These are phyloP conservation scores for Pavo muticus DNA, from an alignment of 2,113 vertebrate species.

Conservation along the genomic window DNA sequence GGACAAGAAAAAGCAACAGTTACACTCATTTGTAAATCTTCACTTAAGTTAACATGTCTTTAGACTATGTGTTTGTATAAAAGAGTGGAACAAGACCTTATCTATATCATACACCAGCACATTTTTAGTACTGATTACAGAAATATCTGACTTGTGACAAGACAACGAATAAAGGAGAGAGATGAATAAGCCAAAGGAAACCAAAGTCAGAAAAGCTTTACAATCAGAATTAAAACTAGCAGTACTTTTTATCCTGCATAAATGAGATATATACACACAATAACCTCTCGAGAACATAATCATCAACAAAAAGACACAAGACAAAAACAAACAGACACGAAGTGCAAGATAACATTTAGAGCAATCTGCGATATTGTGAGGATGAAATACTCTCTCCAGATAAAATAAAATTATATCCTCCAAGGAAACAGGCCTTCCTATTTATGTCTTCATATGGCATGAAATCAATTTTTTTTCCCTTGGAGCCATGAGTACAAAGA, in stretches of 20 bases:
- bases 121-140: not conserved
- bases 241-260: not conserved
- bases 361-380: conserved; percentile 3
- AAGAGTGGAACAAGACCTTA: not conserved
- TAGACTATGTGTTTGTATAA: not conserved
- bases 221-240: conserved; percentile 43
- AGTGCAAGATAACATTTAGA: conserved; percentile 44
- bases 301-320: conserved; percentile 23
- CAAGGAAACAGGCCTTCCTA: conserved; percentile 51
- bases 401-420: conserved; percentile 49
- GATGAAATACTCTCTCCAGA: conserved; percentile 25
- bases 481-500: not conserved
- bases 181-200: conserved; percentile 22
- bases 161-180: not conserved
- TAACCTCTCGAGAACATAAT: not conserved
- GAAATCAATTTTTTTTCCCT: conserved; percentile 17
- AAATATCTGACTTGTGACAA: not conserved
- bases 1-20: not conserved
- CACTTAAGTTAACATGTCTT: not conserved
- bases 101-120: not conserved
- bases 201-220: not conserved
- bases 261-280: conserved; percentile 19
- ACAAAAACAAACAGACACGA: conserved; percentile 18
- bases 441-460: conserved; percentile 48
- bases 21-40: not conserved